Percentiles rank a stretch among this genome's conserved stretches.
These are phyloP conservation scores for Pharmacophagus antenor DNA, from an alignment of 2,888 invertebrate genomes.

Conservation along the genomic window DNA sequence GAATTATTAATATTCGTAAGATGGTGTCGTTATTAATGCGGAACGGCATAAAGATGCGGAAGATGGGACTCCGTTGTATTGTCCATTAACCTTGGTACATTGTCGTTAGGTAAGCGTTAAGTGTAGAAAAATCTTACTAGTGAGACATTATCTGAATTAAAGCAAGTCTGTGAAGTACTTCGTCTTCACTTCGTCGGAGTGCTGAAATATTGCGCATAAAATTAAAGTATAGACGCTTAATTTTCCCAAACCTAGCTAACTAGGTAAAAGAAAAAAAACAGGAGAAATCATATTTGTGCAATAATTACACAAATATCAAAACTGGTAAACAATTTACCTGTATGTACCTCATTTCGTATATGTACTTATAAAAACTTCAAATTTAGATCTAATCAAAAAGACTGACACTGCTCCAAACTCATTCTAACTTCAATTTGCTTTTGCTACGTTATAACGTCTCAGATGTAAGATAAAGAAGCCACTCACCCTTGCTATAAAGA, in stretches of 20 bases:
- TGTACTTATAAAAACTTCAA: slow-evolving; percentile 36
- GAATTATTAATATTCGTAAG: slow-evolving; percentile 71
- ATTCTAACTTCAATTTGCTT: slow-evolving; percentile 14
- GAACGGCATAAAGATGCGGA: slow-evolving; percentile 73
- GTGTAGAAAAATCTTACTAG: slow-evolving; percentile 17
- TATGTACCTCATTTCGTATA: slow-evolving; percentile 6
- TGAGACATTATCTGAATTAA: slow-evolving; percentile 19
- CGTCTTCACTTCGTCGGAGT: not conserved
- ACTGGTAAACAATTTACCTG: not conserved
- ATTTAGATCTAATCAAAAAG: slow-evolving; percentile 22
- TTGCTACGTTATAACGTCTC: slow-evolving; percentile 14
- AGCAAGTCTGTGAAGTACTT: not conserved
- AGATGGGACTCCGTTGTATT: slow-evolving; percentile 58
- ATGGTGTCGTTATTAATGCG: slow-evolving; percentile 55
- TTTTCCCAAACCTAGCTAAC: too few species aligned
- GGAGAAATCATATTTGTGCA: too few species aligned
- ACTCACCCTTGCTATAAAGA: slow-evolving; percentile 20
- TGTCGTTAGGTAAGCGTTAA: slow-evolving; percentile 40
- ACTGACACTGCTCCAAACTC: slow-evolving; percentile 14
- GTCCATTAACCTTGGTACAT: slow-evolving; percentile 66
- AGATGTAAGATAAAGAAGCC: slow-evolving; percentile 21
- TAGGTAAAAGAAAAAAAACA: too few species aligned
- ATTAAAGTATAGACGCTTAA: too few species aligned
- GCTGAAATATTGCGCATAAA: not conserved
- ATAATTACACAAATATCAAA: too few species aligned